Evolutionary conservation across 2,113 vertebrate genomes (phyloP).

Genomic region (Tachycineta bicolor): DNA sequence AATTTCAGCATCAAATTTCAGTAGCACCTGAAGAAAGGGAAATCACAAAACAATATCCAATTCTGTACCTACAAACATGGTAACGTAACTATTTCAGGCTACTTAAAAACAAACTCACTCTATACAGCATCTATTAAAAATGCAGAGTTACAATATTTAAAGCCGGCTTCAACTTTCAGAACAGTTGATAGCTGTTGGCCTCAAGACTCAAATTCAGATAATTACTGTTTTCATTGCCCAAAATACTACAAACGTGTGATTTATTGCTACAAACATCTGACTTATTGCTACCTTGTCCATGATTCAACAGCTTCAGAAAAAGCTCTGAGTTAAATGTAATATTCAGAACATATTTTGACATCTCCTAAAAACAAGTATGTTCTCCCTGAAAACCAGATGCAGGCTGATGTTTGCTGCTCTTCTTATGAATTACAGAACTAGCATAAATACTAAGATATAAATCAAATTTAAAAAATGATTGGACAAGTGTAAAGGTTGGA

Average conservation of each 20-base stretch:
- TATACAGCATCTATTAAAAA: not conserved
- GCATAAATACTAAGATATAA: not conserved
- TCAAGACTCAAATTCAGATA: not conserved
- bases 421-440: not conserved
- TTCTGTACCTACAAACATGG: not conserved
- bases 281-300: not conserved
- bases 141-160: rapidly evolving
- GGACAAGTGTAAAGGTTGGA: not conserved
- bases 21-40: not conserved
- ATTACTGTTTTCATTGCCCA: not conserved
- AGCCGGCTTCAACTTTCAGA: not conserved
- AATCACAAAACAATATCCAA: not conserved
- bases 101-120: not conserved
- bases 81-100: not conserved
- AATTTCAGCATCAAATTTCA: not conserved
- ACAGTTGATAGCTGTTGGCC: not conserved
- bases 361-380: not conserved
- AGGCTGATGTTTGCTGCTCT: not conserved
- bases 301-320: not conserved
- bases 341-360: not conserved
- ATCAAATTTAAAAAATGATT: rapidly evolving
- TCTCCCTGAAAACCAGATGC: not conserved
- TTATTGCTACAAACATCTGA: not conserved
- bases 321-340: not conserved
- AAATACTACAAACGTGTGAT: not conserved